These are phyloP conservation scores for Lamproptera curius DNA, from an alignment of 2,888 invertebrate species.

Conservation along the genomic window DNA sequence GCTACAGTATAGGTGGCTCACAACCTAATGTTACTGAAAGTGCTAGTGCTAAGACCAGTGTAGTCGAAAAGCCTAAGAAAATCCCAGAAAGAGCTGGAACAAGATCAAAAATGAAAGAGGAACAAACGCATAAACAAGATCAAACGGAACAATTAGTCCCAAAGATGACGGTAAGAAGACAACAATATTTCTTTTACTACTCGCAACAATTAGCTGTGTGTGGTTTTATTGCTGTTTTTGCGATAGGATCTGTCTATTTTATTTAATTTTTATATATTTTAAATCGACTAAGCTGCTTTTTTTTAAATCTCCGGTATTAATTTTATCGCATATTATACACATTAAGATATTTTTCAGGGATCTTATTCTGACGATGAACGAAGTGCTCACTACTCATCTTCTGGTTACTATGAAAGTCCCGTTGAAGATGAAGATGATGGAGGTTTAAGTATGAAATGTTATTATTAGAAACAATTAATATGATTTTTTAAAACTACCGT, in stretches of 20 bases:
- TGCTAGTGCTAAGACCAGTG: conserved; percentile 43
- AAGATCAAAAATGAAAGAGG: conserved; percentile 37
- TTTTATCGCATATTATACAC: too few species aligned
- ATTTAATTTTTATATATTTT: too few species aligned
- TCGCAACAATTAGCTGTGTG: too few species aligned
- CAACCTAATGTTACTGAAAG: conserved; percentile 65
- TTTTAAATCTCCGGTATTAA: too few species aligned
- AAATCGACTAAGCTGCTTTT: too few species aligned
- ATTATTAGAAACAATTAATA: conserved; percentile 17
- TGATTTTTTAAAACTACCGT: conserved; percentile 12
- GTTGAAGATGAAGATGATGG: conserved; percentile 81
- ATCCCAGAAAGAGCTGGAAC: conserved; percentile 42
- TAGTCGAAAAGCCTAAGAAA: conserved; percentile 44
- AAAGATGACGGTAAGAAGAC: conserved; percentile 63
- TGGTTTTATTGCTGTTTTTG: too few species aligned
- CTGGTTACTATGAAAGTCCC: conserved; percentile 86
- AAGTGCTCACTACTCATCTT: conserved; percentile 84
- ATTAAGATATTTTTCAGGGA: conserved; percentile 54
- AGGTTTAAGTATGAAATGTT: conserved; percentile 59
- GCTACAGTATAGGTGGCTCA: conserved; percentile 71
- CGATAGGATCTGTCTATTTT: too few species aligned
- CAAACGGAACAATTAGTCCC: conserved; percentile 58
- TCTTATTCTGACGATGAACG: conserved; percentile 83
- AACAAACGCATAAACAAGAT: conserved; percentile 36
- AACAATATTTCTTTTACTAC: too few species aligned